Conservation (phyloP, 2,113 vertebrate species). For the Alethe castanea region DNA sequence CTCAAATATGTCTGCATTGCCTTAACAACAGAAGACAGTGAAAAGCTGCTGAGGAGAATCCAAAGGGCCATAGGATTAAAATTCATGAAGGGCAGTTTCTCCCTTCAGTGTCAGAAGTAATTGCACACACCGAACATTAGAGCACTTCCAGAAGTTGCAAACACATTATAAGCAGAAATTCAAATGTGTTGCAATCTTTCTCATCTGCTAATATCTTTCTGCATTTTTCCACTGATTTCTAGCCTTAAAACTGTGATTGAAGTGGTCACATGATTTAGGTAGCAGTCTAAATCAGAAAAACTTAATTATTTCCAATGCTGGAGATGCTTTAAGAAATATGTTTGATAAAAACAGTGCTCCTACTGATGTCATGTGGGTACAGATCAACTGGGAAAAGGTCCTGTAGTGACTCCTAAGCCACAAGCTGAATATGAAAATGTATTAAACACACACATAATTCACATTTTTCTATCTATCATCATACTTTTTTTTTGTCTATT, state of each 20-base stretch:
- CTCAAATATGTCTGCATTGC: neutral
- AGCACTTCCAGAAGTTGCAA: constrained; percentile 11
- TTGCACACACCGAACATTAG: neutral
- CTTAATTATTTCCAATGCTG: neutral
- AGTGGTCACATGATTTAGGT: neutral
- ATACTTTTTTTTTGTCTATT: neutral
- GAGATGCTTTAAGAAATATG: neutral
- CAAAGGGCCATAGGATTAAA: constrained; percentile 50
- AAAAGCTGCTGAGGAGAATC: constrained; percentile 17
- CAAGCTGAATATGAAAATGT: neutral
- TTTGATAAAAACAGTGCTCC: neutral
- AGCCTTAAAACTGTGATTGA: neutral
- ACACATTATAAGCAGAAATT: neutral
- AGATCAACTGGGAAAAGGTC: neutral
- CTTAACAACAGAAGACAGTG: constrained; percentile 9
- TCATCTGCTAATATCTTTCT: neutral
- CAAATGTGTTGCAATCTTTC: neutral
- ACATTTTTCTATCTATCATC: neutral
- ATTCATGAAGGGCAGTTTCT: constrained; percentile 6
- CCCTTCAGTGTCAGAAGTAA: constrained; percentile 7
- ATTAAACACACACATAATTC: neutral
- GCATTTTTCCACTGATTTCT: neutral
- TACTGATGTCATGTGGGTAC: neutral
- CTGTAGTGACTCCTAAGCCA: neutral
- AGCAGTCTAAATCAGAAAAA: neutral